phyloP scores from a whole-genome alignment of 2,888 invertebrate species.

The Cataglyphis cursor region DNA sequence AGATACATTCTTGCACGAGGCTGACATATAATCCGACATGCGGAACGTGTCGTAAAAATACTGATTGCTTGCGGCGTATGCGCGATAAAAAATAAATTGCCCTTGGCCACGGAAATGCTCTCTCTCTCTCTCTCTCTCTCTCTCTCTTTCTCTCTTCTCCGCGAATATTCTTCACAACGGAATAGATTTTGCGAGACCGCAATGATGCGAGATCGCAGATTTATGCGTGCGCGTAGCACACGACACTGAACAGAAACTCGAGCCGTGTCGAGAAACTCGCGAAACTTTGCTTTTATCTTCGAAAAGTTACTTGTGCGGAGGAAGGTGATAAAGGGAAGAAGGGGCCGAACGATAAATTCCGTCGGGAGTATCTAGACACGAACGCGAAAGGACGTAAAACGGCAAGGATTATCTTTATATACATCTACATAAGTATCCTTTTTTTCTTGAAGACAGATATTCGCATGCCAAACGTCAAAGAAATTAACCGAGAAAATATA shows the following conservation, averaged over 20 bases:
- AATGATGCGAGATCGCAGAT: conserved; percentile 67
- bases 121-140: too few species aligned
- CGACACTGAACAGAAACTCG: conserved; percentile 64
- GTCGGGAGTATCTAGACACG: conserved; percentile 66
- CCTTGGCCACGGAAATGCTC: conserved; percentile 18
- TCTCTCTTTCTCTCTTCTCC: too few species aligned
- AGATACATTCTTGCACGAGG: conserved; percentile 16
- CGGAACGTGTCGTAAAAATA: conserved; percentile 22
- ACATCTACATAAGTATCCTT: background rate
- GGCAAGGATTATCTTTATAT: conserved; percentile 63
- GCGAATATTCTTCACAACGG: conserved; percentile 36
- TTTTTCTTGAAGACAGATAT: background rate
- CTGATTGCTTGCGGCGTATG: conserved; percentile 22
- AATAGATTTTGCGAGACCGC: conserved; percentile 52
- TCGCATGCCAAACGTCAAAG: background rate
- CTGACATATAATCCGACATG: conserved; percentile 1
- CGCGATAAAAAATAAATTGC: conserved; percentile 38
- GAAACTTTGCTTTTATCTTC: conserved; percentile 78
- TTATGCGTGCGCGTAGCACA: conserved; percentile 71
- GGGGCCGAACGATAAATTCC: conserved; percentile 66
- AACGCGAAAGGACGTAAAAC: conserved; percentile 62
- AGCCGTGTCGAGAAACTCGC: conserved; percentile 55
- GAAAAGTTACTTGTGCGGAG: conserved; percentile 63
- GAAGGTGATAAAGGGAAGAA: conserved; percentile 42
- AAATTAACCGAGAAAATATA: background rate